These are phyloP conservation scores for Micrastur ruficollis DNA, from an alignment of 2,797 vertebrate species.

Conservation along the genomic window DNA sequence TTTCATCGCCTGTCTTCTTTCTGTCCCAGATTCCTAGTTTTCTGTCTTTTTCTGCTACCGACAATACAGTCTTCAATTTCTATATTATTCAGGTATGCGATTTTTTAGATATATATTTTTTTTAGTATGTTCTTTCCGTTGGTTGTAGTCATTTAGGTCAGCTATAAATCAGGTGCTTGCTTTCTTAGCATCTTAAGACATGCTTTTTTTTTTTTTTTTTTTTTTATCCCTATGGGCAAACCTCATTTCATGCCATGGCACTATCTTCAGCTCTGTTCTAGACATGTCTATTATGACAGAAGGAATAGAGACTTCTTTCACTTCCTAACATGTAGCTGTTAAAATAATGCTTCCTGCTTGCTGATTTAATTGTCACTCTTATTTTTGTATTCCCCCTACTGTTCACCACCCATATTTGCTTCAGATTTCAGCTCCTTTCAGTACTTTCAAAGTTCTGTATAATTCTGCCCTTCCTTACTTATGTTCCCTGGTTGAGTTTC, in stretches of 20 bases:
- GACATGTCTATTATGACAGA: conserved; percentile 51
- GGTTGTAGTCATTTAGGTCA: conserved; percentile 5
- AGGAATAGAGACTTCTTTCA: conserved; percentile 40
- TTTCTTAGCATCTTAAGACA: neutral
- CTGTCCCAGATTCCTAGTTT: neutral
- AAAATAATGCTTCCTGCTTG: conserved; percentile 59
- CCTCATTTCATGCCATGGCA: neutral
- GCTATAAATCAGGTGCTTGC: neutral
- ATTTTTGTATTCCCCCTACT: conserved; percentile 62
- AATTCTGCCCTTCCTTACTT: conserved; percentile 51
- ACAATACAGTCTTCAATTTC: neutral
- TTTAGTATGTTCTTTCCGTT: neutral
- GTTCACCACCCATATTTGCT: conserved; percentile 52
- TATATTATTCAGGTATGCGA: neutral
- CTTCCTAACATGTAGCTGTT: conserved; percentile 43
- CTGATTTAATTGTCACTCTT: conserved; percentile 65
- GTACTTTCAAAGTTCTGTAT: conserved; percentile 43
- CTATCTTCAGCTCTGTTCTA: conserved; percentile 23
- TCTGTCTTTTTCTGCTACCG: neutral
- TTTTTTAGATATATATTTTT: neutral
- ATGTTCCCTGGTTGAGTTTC: conserved; percentile 32
- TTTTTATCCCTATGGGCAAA: neutral
- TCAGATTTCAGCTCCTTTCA: conserved; percentile 39
- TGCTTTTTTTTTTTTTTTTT: neutral
- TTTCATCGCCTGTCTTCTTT: neutral